phyloP scores from a whole-genome alignment of 2,888 invertebrate genomes.

The Nephrotoma flavescens region DNA sequence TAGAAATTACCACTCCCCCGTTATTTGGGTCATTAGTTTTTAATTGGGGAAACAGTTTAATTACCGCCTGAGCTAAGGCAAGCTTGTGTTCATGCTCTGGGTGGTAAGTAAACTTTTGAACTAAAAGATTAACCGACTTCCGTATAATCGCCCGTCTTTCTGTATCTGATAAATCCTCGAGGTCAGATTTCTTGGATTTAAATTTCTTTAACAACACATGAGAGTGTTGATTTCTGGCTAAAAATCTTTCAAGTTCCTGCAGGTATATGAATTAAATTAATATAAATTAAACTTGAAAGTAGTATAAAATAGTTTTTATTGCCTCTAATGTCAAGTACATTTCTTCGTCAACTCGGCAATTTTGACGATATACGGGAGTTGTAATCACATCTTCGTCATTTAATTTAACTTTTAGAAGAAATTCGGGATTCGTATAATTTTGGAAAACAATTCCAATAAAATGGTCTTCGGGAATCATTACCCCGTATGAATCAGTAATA shows the following conservation, averaged over 20 bases:
- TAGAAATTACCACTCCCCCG: no score
- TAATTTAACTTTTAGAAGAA: background rate
- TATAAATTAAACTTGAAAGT: no score
- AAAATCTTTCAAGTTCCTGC: no score
- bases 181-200: no score
- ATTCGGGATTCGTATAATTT: background rate
- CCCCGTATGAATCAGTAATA: background rate
- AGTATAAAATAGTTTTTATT: no score
- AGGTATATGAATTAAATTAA: no score
- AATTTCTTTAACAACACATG: no score
- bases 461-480: background rate
- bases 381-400: background rate
- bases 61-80: background rate
- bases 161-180: background rate
- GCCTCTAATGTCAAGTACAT: background rate
- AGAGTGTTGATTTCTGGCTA: no score
- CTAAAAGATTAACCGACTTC: background rate
- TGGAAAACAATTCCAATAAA: background rate
- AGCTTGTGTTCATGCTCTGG: background rate
- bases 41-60: background rate
- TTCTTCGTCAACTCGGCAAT: background rate
- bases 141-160: background rate
- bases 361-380: background rate
- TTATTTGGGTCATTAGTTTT: no score
- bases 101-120: background rate